These are phyloP conservation scores for Tadarida brasiliensis DNA, from an alignment of 2,797 vertebrate species.

Conservation along the genomic window DNA sequence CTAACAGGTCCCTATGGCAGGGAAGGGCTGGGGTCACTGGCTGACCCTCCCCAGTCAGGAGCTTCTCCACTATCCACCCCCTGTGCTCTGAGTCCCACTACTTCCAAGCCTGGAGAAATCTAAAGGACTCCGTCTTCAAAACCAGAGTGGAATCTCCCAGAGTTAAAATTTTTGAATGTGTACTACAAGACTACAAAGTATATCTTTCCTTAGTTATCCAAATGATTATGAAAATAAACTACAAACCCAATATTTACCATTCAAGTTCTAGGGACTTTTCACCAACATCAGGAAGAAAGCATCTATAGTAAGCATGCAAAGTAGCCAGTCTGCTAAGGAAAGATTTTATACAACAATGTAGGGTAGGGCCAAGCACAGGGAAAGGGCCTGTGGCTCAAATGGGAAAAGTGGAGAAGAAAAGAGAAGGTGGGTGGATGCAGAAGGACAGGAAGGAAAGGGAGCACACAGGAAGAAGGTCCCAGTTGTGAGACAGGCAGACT, in stretches of 20 bases:
- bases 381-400: background rate
- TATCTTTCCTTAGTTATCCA: background rate
- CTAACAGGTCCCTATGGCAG: background rate
- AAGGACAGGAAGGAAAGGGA: background rate
- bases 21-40: background rate
- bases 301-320: background rate
- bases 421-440: background rate
- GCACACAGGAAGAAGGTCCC: background rate
- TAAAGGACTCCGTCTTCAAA: constrained; percentile 22
- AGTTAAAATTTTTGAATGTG: background rate
- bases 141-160: background rate
- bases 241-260: background rate
- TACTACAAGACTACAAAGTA: background rate
- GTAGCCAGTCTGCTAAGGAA: background rate
- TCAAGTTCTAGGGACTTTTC: background rate
- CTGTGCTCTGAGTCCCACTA: background rate
- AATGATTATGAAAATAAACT: background rate
- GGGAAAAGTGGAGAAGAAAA: background rate
- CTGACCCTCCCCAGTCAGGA: background rate
- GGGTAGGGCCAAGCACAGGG: background rate
- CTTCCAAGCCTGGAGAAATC: background rate
- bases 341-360: background rate
- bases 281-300: background rate
- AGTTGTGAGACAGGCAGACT: background rate
- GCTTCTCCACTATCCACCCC: background rate